Evolutionary conservation across 2,113 vertebrate genomes (phyloP), one percentile per base, ranked within the genome.

Genomic region (Nibea coibor): DNA sequence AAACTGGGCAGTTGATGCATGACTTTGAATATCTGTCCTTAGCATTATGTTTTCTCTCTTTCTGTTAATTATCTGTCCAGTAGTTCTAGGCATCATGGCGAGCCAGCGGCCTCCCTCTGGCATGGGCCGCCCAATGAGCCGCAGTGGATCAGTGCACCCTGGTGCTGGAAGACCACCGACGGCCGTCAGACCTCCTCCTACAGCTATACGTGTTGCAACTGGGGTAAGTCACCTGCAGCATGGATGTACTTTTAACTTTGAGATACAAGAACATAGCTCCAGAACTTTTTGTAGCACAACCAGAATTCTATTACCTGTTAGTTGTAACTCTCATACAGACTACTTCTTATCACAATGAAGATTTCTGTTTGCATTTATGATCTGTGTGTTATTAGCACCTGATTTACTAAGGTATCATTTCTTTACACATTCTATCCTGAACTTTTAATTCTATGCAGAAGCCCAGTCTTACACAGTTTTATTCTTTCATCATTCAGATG

Each of bases 101-200:
- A 96, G 90, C 87, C 96, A 97, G 84, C 95, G 96, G 84, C 94
- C 95, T 54, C 92, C 95, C 5, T 75, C 93, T 35, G 11, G 94
- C 53, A 42, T 91, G 51, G 88, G 87, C 56, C 96, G 95, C 28
- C 96, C 97, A 5, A 56, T 94, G 84, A 97, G 96, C 28, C 96
- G 96, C 76, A 92, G 94, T 48, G 93, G 93, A 56, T 95, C 96
- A 72, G 48, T 91, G 58, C 93, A 91, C 0, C 71, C 93, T 10
- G 83, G 81, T 0, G 65, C 88, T 7, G 88, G 95, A 78, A 95
- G 96, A 85, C 96, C 96, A 39, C 50, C 93, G 17, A 96, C 94
- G 51, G 95, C 95, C 4, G 80, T 96, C 51, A 90, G 96, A 85
- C 93, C 95, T 63, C 96, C 94, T 0, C 94, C 96, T 53, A 96